These are phyloP conservation scores for Drosophila macrothrix DNA, from an alignment of 2,888 invertebrate genomes.

Conservation along the genomic window DNA sequence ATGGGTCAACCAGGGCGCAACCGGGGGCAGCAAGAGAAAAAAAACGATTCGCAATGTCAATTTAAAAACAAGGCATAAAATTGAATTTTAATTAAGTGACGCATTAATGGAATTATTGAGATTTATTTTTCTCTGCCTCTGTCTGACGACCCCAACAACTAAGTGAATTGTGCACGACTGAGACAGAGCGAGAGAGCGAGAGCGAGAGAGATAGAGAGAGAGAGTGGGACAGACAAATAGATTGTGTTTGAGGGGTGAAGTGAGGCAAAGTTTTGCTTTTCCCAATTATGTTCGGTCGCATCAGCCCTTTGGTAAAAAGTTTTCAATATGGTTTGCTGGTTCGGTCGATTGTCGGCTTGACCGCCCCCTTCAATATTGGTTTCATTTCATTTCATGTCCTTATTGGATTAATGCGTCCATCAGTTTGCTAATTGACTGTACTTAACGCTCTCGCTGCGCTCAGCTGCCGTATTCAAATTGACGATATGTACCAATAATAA, in stretches of 20 bases:
- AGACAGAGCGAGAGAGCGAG: not conserved
- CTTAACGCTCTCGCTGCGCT: constrained; percentile 49
- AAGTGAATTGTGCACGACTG: not conserved
- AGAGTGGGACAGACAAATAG: constrained; percentile 1
- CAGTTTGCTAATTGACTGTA: constrained; percentile 69
- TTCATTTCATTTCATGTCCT: constrained; percentile 65
- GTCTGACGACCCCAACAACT: not conserved
- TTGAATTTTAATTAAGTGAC: constrained; percentile 78
- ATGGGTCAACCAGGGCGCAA: not conserved
- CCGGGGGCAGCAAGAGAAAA: not conserved
- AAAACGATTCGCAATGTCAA: constrained; percentile 64
- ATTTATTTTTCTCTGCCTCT: constrained; percentile 60
- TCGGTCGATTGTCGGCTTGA: constrained; percentile 27
- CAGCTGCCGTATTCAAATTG: constrained; percentile 2
- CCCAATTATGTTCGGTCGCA: constrained; percentile 45
- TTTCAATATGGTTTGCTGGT: constrained; percentile 41
- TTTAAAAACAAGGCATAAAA: constrained; percentile 73
- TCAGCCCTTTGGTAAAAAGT: constrained; percentile 33
- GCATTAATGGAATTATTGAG: constrained; percentile 78
- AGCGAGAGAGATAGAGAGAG: not conserved
- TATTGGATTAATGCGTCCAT: constrained; percentile 74
- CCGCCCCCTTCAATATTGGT: constrained; percentile 46
- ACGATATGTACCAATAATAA: not conserved
- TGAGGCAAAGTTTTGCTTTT: constrained; percentile 22
- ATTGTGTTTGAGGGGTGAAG: not conserved